Base-by-base conservation (phyloP, 1,140 invertebrate species). In the Aphelenchoides besseyi region DNA sequence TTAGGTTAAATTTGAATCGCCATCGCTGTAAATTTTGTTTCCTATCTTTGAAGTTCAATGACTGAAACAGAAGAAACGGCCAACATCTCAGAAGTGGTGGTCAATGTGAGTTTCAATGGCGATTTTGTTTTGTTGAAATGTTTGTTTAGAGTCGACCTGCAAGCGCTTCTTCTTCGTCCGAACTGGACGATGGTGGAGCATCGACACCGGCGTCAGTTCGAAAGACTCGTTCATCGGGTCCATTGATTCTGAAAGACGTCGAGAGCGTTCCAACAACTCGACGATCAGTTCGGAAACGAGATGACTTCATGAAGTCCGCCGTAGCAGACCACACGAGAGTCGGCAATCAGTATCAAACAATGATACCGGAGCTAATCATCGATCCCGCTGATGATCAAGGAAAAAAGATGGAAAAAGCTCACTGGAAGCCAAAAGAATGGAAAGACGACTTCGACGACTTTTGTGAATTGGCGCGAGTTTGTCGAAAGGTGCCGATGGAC, bases 201-300 rank as follows among this genome's bases (percentile, higher is more conserved):
- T 59, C 55, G 12, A 59, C 55, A 33, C 55, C 55, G 26, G 5
- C 55, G 18, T 59, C 55, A 33, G 18, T 33, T 33, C 55, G 55
- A 5, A 59, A 59, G 18, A 59, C 55, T 8, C 55, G 55, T 23
- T 59, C 55, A 8, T 59, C 55, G 55, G 55, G 55, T 59, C 55
- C 55, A 8, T 12, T 59, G 55, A 8, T 16, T 33, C 5, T 33
- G 5, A 59, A 18, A 5, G 23, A 59, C 55, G 5, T 59, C 55
- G 55, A 59, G 18, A 59, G 55, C 18, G 23, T 59, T 33, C 5
- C 5, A 5, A 59, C 55, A 33, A 59, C 55, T 8, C 55, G 55
- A 5, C 55, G 55, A 8, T 59, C 55, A 33, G 32, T 23, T 33
- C 55, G 55, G 12, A 48, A 48, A 23, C 55, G 55, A 5, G 55